These are phyloP conservation scores for Hiodon alosoides DNA, from an alignment of 2,113 vertebrate genomes.

Conservation along the genomic window DNA sequence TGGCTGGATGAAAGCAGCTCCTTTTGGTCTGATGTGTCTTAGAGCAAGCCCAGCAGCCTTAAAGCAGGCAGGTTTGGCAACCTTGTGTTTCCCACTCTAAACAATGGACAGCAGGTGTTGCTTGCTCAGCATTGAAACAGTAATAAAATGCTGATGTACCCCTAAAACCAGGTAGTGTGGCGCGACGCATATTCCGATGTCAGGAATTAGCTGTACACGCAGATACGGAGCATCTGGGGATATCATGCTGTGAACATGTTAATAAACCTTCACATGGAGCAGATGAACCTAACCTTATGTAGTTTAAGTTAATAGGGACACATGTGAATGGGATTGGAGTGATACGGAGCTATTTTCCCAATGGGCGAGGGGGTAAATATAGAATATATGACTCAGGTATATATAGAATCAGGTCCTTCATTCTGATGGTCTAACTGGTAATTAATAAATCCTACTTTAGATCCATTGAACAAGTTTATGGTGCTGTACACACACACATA, in stretches of 20 bases:
- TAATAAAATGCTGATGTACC: no score
- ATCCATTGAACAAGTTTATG: background rate
- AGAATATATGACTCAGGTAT: background rate
- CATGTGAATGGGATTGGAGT: background rate
- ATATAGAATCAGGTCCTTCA: background rate
- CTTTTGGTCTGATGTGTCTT: background rate
- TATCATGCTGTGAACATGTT: background rate
- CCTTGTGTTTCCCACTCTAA: no score
- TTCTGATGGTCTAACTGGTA: background rate
- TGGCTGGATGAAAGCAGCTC: background rate
- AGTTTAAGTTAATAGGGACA: background rate
- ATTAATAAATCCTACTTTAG: background rate
- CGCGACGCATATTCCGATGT: no score
- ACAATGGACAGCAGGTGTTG: no score
- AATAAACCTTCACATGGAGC: background rate
- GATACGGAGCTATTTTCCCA: background rate
- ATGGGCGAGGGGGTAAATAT: background rate
- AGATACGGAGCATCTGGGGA: background rate
- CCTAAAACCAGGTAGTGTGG: no score
- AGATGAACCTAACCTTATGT: background rate
- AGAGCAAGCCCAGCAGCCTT: no score
- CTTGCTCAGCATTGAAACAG: no score
- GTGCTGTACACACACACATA: background rate
- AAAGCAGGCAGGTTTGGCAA: no score
- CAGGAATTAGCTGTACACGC: background rate